Evolutionary conservation across 1,140 invertebrate species (phyloP).

Genomic region (Aphidius ervi): DNA sequence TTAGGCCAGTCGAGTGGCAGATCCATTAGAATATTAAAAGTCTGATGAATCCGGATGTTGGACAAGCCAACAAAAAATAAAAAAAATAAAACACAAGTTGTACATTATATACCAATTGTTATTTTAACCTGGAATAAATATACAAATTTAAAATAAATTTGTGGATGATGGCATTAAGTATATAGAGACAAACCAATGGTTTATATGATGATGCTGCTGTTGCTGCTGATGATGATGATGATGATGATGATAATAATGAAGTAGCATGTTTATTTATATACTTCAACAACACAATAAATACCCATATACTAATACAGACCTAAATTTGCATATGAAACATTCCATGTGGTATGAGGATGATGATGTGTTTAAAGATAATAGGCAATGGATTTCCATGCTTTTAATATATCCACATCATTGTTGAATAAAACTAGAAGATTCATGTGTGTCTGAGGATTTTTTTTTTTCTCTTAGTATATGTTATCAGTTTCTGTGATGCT

Average conservation of each 20-base stretch:
- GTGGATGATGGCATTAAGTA: not conserved
- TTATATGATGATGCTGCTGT: not conserved
- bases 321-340: too few relatives aligned
- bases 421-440: too few relatives aligned
- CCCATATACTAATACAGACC: too few relatives aligned
- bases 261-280: too few relatives aligned
- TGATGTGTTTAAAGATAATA: not conserved
- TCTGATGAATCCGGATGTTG: constrained; percentile 1
- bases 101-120: not conserved
- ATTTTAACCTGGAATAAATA: constrained; percentile 1
- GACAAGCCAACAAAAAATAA: not conserved
- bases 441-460: too few relatives aligned
- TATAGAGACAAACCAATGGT: not conserved
- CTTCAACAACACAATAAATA: too few relatives aligned
- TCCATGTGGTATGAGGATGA: too few relatives aligned
- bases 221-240: too few relatives aligned
- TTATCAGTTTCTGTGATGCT: too few relatives aligned
- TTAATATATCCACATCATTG: too few relatives aligned
- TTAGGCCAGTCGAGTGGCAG: constrained; percentile 16
- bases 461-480: not conserved
- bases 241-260: too few relatives aligned
- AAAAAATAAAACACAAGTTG: not conserved
- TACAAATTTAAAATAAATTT: not conserved
- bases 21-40: constrained; percentile 3
- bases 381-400: constrained; percentile 1